These are phyloP conservation scores for Cyprinodon diabolis DNA, from an alignment of 2,797 vertebrate genomes.

Conservation along the genomic window DNA sequence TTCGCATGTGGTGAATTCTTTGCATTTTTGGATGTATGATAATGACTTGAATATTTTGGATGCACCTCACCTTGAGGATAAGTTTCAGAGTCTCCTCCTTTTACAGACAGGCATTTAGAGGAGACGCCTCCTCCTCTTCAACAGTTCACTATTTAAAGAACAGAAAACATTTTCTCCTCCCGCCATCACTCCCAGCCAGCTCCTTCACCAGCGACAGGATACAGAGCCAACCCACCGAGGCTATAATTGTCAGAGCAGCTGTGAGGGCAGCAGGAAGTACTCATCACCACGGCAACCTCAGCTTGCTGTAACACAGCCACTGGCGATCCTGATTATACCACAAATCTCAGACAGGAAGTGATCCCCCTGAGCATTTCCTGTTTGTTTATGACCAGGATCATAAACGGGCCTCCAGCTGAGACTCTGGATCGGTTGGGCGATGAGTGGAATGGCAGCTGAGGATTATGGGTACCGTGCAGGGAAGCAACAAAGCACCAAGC, in stretches of 20 bases:
- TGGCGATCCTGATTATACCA: background rate
- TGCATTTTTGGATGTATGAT: too few relatives aligned
- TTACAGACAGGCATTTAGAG: too few relatives aligned
- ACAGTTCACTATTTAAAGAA: too few relatives aligned
- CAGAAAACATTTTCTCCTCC: background rate
- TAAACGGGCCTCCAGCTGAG: background rate
- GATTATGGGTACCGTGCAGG: background rate
- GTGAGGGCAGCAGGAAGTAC: slow-evolving; percentile 29
- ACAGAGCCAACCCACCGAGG: background rate
- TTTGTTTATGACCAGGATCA: background rate
- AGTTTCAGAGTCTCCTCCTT: too few relatives aligned
- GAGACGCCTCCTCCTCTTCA: too few relatives aligned
- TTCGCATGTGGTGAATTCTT: too few relatives aligned
- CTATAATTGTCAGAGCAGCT: slow-evolving; percentile 22
- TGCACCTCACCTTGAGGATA: too few relatives aligned
- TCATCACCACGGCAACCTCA: slow-evolving; percentile 8
- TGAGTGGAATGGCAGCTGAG: background rate
- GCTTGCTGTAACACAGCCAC: slow-evolving; percentile 17
- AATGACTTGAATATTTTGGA: too few relatives aligned
- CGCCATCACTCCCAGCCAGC: background rate
- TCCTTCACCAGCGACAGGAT: background rate
- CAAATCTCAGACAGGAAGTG: slow-evolving; percentile 1
- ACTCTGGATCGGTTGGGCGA: background rate
- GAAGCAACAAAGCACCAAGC: too few relatives aligned
- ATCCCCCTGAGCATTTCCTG: background rate